Percentiles rank a stretch among this genome's conserved stretches.
phyloP scores from a whole-genome alignment of 2,888 invertebrate species.

The Aelia acuminata region DNA sequence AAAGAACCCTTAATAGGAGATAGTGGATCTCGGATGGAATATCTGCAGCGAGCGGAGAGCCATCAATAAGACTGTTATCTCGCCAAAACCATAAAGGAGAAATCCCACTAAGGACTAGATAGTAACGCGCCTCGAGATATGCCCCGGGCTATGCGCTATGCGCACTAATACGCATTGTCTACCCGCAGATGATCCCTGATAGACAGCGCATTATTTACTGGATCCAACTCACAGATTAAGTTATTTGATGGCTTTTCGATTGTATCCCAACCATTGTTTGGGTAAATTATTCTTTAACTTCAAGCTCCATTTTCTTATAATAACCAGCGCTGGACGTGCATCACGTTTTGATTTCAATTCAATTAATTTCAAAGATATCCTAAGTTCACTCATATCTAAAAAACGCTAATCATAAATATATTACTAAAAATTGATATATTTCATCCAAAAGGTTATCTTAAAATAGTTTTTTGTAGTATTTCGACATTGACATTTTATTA shows the following conservation, averaged over 20 bases:
- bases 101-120: conserved; percentile 23
- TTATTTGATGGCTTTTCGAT: neutral
- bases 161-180: conserved; percentile 41
- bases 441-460: too few relatives aligned
- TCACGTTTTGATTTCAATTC: too few relatives aligned
- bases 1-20: conserved; percentile 39
- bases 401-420: too few relatives aligned
- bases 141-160: neutral
- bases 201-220: conserved; percentile 12
- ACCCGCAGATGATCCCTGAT: conserved; percentile 17
- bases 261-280: neutral
- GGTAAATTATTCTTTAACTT: neutral
- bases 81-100: conserved; percentile 46
- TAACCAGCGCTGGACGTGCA: too few relatives aligned
- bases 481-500: too few relatives aligned
- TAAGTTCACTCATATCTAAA: too few relatives aligned
- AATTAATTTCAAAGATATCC: too few relatives aligned
- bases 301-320: too few relatives aligned
- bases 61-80: conserved; percentile 47
- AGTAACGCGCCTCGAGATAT: neutral
- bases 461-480: too few relatives aligned
- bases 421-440: too few relatives aligned
- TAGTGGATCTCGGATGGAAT: neutral
- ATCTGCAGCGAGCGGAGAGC: neutral
- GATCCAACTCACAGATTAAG: conserved; percentile 7